Evolutionary conservation across 92 coral and sea anemone genomes (phyloP).

Genomic region (Zoanthus gigantus): DNA sequence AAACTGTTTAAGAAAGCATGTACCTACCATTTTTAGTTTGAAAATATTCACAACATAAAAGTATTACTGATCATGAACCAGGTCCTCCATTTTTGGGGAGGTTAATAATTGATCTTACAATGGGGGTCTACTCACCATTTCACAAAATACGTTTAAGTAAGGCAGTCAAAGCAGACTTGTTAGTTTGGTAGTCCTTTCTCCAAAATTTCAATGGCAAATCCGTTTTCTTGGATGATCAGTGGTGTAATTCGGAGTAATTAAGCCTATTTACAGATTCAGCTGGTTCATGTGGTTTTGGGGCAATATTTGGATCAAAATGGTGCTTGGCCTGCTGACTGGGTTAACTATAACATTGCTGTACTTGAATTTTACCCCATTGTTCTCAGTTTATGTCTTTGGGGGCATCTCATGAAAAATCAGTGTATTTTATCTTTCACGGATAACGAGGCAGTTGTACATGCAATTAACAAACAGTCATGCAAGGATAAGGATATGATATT

Average conservation of each 20-base stretch:
- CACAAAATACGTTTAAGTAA: conserved; percentile 48
- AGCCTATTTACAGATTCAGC: conserved; percentile 47
- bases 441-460: conserved; percentile 46
- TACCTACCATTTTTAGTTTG: no score
- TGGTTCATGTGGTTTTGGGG: conserved; percentile 55
- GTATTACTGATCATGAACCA: no score
- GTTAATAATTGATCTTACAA: conserved; percentile 47
- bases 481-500: conserved; percentile 39
- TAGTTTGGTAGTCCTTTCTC: conserved; percentile 53
- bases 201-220: conserved; percentile 50
- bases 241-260: conserved; percentile 36
- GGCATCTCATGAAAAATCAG: conserved; percentile 34
- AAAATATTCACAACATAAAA: no score
- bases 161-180: conserved; percentile 49
- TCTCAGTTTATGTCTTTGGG: conserved; percentile 58
- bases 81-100: conserved; percentile 57
- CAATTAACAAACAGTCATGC: conserved; percentile 56
- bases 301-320: conserved; percentile 49
- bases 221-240: conserved; percentile 48
- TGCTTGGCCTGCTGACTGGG: conserved; percentile 45
- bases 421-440: conserved; percentile 55
- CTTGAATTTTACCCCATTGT: conserved; percentile 56
- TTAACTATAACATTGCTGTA: conserved; percentile 39
- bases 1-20: no score
- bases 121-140: conserved; percentile 37